Base-by-base conservation (phyloP, 2,113 vertebrate genomes). In the Tachycineta bicolor region DNA sequence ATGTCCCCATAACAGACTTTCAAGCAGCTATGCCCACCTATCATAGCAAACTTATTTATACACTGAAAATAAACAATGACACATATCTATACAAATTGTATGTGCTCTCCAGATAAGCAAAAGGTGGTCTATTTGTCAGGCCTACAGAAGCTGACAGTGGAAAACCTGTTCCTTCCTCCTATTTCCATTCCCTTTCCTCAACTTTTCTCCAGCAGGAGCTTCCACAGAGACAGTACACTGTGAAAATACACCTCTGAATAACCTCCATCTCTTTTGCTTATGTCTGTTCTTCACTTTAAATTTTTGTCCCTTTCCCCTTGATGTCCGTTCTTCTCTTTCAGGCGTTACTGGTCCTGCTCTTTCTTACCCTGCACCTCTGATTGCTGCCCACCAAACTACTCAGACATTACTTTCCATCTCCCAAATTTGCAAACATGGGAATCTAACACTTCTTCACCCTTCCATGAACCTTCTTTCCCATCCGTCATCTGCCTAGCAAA, bases 381-480 rank as follows among this genome's bases (percentile, higher is more conserved):
- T 7, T 65, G 11, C 31, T 62, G 22, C 18, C 22, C 5, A 23
- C 2, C 1, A 1, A 10, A 6, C 23, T 23, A 7, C 5, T 71
- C 37, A 74, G 14, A 18, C 2, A 34, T 62, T 56, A 14, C 44
- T 59, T 80, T 80, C 60, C 14, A 29, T 37, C 20, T 95, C 43
- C 23, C 8, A 53, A 17, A 69, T 76, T 73, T 58, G 70, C 67
- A 70, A 14, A 39, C 6, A 64, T 23, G 13, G 41, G 12, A 58
- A 78, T 37, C 23, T 55, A 53, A 56, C 52, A 77, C 28, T 53
- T 65, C 31, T 59, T 75, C 56, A 63, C 33, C 37, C 8, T 71
- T 44, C 25, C 56, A 59, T 19, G 31, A 55, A 31, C 24, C 8
- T 84, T 58, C 14, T 53, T 87, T 49, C 10, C 56, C 4, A 9